Percentiles rank a stretch among this genome's conserved stretches.
These are phyloP conservation scores for Limnodromus scolopaceus DNA, from an alignment of 2,797 vertebrate genomes.

Conservation along the genomic window DNA sequence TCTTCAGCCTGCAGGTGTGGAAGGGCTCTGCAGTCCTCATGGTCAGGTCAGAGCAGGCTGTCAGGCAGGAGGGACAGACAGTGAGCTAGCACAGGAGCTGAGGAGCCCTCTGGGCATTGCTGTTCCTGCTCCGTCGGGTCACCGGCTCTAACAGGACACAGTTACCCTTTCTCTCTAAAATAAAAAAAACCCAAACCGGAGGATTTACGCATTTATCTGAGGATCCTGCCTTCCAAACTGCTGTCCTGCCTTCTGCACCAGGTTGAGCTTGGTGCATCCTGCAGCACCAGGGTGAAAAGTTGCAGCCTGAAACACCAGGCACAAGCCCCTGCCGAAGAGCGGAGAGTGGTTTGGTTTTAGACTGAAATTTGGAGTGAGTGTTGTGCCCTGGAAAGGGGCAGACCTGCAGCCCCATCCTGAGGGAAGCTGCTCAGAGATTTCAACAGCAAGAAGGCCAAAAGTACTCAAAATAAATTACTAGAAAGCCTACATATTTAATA, in stretches of 20 bases:
- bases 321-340: neutral
- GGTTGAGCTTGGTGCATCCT: neutral
- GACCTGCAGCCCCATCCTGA: neutral
- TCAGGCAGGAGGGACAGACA: neutral
- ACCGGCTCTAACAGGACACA: neutral
- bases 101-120: neutral
- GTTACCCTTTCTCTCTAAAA: neutral
- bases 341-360: neutral
- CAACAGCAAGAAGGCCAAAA: neutral
- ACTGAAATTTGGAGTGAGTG: neutral
- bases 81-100: rapidly evolving
- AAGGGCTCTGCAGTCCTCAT: neutral
- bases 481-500: neutral
- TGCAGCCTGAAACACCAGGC: neutral
- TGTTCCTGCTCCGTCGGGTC: neutral
- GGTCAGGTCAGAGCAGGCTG: neutral
- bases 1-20: neutral
- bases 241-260: neutral
- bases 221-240: neutral
- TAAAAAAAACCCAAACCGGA: neutral
- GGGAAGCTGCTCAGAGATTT: neutral
- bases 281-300: neutral
- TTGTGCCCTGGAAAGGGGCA: neutral
- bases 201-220: neutral
- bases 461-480: neutral